Percentiles rank a stretch among this genome's conserved stretches.
These are phyloP conservation scores for Phlogophora meticulosa DNA, from an alignment of 2,888 invertebrate species.

Conservation along the genomic window DNA sequence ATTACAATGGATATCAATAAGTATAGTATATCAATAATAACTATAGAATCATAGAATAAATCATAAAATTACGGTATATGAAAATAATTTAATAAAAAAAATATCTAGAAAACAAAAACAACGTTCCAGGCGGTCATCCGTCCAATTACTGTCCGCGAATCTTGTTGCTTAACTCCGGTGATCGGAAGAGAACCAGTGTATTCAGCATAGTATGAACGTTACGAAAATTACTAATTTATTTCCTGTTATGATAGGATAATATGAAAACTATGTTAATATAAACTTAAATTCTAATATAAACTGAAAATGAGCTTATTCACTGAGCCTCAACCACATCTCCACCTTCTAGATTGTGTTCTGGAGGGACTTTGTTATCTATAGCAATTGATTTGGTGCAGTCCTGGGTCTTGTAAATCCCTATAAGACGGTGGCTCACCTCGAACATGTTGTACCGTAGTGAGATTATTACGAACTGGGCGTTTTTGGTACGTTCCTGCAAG, in stretches of 20 bases:
- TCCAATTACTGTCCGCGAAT: constrained; percentile 86
- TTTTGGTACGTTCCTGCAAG: constrained; percentile 96
- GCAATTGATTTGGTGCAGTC: constrained; percentile 96
- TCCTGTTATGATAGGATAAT: constrained; percentile 1
- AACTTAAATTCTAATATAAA: neutral
- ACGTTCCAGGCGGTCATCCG: constrained; percentile 82
- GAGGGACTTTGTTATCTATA: constrained; percentile 89
- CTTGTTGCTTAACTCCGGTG: constrained; percentile 66
- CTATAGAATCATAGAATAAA: neutral
- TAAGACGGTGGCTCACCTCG: constrained; percentile 97
- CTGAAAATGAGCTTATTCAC: constrained; percentile 8
- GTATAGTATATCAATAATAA: no score
- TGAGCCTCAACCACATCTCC: constrained; percentile 40
- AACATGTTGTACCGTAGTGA: constrained; percentile 99
- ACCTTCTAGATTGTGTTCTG: no score
- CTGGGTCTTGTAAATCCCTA: constrained; percentile 98
- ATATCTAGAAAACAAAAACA: neutral
- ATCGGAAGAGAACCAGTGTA: constrained; percentile 87
- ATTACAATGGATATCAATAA: no score
- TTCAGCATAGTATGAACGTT: constrained; percentile 67
- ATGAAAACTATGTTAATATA: no score
- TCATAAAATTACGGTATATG: constrained; percentile 3
- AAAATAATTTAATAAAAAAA: neutral
- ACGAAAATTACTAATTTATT: no score
- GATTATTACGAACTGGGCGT: constrained; percentile 99